These are phyloP conservation scores for Tineola bisselliella DNA, from an alignment of 2,888 invertebrate genomes.

Conservation along the genomic window DNA sequence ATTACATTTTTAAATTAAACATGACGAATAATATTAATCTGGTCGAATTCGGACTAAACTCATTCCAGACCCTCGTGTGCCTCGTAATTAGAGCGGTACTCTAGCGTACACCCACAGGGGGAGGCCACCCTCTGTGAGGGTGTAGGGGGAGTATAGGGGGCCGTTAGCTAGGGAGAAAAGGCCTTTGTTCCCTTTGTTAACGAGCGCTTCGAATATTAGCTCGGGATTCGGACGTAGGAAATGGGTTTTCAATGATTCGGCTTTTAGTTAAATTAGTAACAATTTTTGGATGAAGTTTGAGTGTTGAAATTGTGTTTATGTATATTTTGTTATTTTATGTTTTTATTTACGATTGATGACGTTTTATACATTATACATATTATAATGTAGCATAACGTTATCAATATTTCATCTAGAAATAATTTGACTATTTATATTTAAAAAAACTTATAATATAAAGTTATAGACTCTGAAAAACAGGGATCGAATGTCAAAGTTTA, in stretches of 20 bases:
- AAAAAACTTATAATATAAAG: too few relatives aligned
- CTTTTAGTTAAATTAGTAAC: constrained; percentile 58
- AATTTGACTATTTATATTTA: too few relatives aligned
- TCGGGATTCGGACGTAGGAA: constrained; percentile 36
- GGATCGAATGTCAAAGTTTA: too few relatives aligned
- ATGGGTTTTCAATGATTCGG: constrained; percentile 62
- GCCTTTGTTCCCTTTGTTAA: constrained; percentile 19
- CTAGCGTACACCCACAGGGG: constrained; percentile 19
- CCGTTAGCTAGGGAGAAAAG: constrained; percentile 15
- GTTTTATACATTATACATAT: too few relatives aligned
- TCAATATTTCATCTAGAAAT: too few relatives aligned
- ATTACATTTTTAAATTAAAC: too few relatives aligned
- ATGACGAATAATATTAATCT: too few relatives aligned
- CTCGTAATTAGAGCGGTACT: constrained; percentile 54
- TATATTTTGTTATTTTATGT: too few relatives aligned
- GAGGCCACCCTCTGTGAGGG: constrained; percentile 16
- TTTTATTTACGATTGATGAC: too few relatives aligned
- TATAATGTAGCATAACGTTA: too few relatives aligned
- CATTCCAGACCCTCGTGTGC: constrained; percentile 21
- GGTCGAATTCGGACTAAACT: background rate
- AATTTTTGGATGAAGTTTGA: background rate
- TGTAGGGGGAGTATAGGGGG: constrained; percentile 17
- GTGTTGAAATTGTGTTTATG: too few relatives aligned
- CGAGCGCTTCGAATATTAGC: constrained; percentile 17
- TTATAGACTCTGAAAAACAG: too few relatives aligned